Base-by-base conservation (phyloP, 2,797 vertebrate species). In the Mormyrops boulengeri region DNA sequence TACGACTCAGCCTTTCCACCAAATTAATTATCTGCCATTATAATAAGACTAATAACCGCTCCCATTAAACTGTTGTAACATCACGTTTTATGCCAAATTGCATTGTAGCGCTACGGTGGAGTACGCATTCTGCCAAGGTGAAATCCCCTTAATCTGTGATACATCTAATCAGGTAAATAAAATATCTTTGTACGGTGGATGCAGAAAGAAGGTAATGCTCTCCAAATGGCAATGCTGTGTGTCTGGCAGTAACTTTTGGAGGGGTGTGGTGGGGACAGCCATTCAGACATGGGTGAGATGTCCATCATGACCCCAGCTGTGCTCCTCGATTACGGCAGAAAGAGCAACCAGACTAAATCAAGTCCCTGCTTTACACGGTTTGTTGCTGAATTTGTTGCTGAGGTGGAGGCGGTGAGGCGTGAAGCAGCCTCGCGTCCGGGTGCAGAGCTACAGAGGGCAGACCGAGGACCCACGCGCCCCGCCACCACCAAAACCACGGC, bases 111-210 rank as follows among this genome's bases (percentile, higher is more conserved):
- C 9, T 52, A 52, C 4, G 4, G 8, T 19, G 11, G 9, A 85
- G 47, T 85, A 85, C 2, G 17, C 73, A 44, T 30, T 85, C 22
- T 52, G 44, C 44, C 82, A 85, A 85, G 49, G 44, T 49, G 82
- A 49, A 85, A 22, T 85, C n/a, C 82, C 41, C 19, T 85, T 49
- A 52, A 85, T 26, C 44, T 52, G 49, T 85, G 44, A 85, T 49
- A 85, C 38, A 50, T 49, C 82, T 52, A 52, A 85, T 49, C 49
- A 85, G 49, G 82, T 85, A 85, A 85, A 49, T 85, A 50, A 77
- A 77, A 77, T 41, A 38, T 80, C 38, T 80, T 44, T 80, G 73
- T 80, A 80, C 17, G 12, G 38, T 80, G 82, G 44, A 26, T 49
- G 50, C 30, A 57, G 12, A 55, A 55, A 38, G 49, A 87, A 38